Base-by-base conservation (phyloP, 2,113 vertebrate species). In the Phalacrocorax carbo region DNA sequence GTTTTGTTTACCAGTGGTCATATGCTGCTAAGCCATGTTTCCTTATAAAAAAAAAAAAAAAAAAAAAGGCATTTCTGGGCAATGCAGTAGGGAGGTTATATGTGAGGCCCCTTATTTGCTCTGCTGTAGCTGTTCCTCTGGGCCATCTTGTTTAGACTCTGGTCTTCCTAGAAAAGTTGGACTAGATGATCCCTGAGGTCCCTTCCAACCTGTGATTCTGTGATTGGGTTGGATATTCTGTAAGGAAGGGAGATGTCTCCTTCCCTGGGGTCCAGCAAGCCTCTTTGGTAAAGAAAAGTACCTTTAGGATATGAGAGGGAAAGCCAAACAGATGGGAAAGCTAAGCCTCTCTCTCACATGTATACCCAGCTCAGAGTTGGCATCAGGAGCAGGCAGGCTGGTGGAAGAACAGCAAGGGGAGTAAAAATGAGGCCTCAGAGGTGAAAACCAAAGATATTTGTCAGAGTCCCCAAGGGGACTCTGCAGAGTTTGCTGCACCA, bases 281-380 rank as follows among this genome's bases (percentile, higher is more conserved):
- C 6, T 66, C 34, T n/a, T 22, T 27, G 46, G 14, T 29, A 61
- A 65, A 73, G 40, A 83, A 91, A 61, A 71, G 8, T 6, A 4
- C 15, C 15, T 69, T 58, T 49, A 73, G n/a, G 36, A 4, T 7
- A 15, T 11, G 26, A 77, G 60, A 61, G 32, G 20, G 40, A 36
- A 91, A 82, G 11, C 4, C 27, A 30, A 32, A 44, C 14, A 83
- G 34, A 36, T 9, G 20, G 12, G 27, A 36, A 86, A 22, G 21
- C 3, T 46, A 7, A 62, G 17, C 27, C 16, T 77, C 30, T 61
- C 2, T 68, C 0, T 0, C 48, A 30, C 11, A 29, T 11, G 2
- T 22, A 23, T 29, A 46, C 9, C 20, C 29, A 76, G 17, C 46
- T 42, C 27, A 49, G 51, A 84, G 26, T 23, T 26, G 5, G 38